Evolutionary conservation across 1,140 invertebrate species (phyloP).

Genomic region (Orius laevigatus): DNA sequence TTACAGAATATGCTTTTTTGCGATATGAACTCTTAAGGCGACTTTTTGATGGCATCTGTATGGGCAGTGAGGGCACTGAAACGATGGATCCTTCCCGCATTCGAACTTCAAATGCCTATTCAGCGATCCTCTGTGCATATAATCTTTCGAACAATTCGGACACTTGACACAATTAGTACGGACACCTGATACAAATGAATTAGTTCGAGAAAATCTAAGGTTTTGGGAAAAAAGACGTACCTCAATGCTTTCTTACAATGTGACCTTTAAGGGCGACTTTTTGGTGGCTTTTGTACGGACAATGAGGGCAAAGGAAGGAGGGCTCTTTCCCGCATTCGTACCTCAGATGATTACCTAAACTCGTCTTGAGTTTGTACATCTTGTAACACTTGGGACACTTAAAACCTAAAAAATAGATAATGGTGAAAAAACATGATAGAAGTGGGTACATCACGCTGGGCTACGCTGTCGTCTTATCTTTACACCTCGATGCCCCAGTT

Average conservation of each 20-base stretch:
- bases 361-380: slow-evolving; percentile 33
- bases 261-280: slow-evolving; percentile 12
- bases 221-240: too few relatives aligned
- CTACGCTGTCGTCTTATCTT: too few relatives aligned
- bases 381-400: slow-evolving; percentile 27
- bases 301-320: slow-evolving; percentile 22
- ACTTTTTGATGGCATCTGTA: slow-evolving; percentile 31
- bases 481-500: too few relatives aligned
- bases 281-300: slow-evolving; percentile 27
- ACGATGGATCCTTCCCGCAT: slow-evolving; percentile 36
- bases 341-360: slow-evolving; percentile 32
- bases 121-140: slow-evolving; percentile 18
- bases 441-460: too few relatives aligned
- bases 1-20: too few relatives aligned
- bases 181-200: too few relatives aligned
- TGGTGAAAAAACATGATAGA: too few relatives aligned
- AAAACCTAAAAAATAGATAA: slow-evolving; percentile 3
- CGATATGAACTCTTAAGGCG: slow-evolving; percentile 25
- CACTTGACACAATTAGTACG: not conserved
- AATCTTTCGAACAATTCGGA: slow-evolving; percentile 11
- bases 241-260: not conserved
- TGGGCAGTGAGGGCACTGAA: slow-evolving; percentile 35
- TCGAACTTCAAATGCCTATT: slow-evolving; percentile 33
- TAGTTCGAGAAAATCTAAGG: too few relatives aligned
- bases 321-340: slow-evolving; percentile 38